A percentile compares a stretch with the other conserved stretches of the same genome.
phyloP scores from a whole-genome alignment of 2,888 invertebrate genomes.

The Sicus ferrugineus region DNA sequence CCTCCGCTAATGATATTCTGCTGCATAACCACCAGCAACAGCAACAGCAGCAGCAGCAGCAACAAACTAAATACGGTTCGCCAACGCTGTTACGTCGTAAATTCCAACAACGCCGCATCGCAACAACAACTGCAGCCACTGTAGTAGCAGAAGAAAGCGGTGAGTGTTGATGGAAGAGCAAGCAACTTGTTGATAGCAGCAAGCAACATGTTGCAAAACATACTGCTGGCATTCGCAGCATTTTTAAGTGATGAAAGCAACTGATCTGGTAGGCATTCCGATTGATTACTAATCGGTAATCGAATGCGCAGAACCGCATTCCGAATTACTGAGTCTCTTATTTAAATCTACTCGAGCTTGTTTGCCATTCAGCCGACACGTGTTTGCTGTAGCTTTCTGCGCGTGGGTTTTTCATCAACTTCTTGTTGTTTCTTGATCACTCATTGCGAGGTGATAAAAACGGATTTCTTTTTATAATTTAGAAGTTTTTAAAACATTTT shows the following conservation, averaged over 20 bases:
- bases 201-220: background rate
- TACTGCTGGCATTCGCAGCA: conserved; percentile 19
- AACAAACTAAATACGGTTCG: conserved; percentile 45
- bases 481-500: background rate
- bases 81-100: conserved; percentile 50
- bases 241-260: conserved; percentile 6
- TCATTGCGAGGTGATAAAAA: background rate
- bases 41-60: conserved; percentile 41
- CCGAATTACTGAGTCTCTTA: conserved; percentile 22
- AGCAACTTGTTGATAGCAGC: conserved; percentile 10
- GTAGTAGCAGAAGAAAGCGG: conserved; percentile 49
- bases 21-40: conserved; percentile 38
- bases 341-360: background rate
- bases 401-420: background rate
- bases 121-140: conserved; percentile 45
- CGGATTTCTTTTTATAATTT: background rate
- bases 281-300: background rate
- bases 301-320: conserved; percentile 39
- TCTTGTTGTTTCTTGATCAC: background rate
- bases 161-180: conserved; percentile 41
- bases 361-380: too few relatives aligned
- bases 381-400: too few relatives aligned
- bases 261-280: background rate
- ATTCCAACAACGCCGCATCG: conserved; percentile 54
- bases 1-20: conserved; percentile 49